Evolutionary conservation across 2,113 vertebrate genomes (phyloP).

Genomic region (Oreotragus oreotragus): DNA sequence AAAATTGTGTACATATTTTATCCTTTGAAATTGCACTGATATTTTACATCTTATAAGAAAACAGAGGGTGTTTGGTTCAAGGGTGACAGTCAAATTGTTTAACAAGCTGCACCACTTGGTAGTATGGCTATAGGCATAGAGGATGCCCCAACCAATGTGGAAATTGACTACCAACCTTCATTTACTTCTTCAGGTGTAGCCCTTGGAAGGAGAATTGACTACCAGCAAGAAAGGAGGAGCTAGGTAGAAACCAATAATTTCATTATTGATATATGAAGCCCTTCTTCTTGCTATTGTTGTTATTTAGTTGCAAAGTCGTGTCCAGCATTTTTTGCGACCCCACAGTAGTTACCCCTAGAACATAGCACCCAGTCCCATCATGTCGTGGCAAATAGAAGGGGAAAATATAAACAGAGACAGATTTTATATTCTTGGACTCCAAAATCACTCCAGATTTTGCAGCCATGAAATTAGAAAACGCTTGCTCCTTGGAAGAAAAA

Average conservation of each 20-base stretch:
- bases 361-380: neutral
- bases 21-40: conserved; percentile 12
- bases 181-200: neutral
- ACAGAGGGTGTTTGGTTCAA: neutral
- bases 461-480: neutral
- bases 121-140: rapidly evolving
- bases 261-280: neutral
- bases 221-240: neutral
- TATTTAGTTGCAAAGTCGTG: neutral
- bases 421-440: neutral
- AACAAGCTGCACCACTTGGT: rapidly evolving
- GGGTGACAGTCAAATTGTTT: neutral
- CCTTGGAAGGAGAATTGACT: neutral
- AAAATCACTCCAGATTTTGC: neutral
- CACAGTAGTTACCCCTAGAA: neutral
- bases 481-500: neutral
- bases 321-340: neutral
- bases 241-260: neutral
- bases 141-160: neutral
- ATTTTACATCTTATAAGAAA: neutral
- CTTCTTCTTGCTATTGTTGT: neutral
- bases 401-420: neutral
- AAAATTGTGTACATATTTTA: conserved; percentile 35
- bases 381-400: neutral
- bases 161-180: neutral